phyloP scores from a whole-genome alignment of 1,140 invertebrate genomes.

The Formica selysi region DNA sequence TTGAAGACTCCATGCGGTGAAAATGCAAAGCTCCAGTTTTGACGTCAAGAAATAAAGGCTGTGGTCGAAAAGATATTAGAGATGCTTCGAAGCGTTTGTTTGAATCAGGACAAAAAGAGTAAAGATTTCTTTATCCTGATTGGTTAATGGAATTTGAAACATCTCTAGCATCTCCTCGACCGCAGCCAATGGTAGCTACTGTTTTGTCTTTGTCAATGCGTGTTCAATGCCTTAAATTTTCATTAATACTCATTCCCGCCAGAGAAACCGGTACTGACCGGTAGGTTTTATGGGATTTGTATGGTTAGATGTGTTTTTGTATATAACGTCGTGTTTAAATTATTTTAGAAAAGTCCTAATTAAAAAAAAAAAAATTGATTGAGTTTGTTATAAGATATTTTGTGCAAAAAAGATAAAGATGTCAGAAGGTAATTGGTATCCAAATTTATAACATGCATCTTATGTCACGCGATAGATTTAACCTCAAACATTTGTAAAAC shows the following conservation, averaged over 20 bases:
- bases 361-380: no score
- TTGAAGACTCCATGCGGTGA: no score
- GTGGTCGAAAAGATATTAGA: neutral
- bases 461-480: neutral
- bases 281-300: conserved; percentile 59
- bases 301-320: neutral
- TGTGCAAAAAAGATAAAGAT: neutral
- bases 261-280: conserved; percentile 65
- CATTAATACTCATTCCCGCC: conserved; percentile 59
- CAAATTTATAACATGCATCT: no score
- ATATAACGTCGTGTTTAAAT: conserved; percentile 20
- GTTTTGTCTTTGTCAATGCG: neutral
- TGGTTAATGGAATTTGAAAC: no score
- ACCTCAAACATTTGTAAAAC: neutral
- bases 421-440: neutral
- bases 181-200: no score
- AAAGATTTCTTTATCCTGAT: no score
- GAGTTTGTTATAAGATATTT: no score
- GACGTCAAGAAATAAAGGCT: no score
- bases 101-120: no score
- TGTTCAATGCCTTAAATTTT: neutral
- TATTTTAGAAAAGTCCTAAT: no score
- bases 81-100: neutral
- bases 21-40: no score
- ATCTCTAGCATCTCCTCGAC: no score